Base-by-base conservation (phyloP, 2,113 vertebrate genomes). In the Rhinoderma darwinii region DNA sequence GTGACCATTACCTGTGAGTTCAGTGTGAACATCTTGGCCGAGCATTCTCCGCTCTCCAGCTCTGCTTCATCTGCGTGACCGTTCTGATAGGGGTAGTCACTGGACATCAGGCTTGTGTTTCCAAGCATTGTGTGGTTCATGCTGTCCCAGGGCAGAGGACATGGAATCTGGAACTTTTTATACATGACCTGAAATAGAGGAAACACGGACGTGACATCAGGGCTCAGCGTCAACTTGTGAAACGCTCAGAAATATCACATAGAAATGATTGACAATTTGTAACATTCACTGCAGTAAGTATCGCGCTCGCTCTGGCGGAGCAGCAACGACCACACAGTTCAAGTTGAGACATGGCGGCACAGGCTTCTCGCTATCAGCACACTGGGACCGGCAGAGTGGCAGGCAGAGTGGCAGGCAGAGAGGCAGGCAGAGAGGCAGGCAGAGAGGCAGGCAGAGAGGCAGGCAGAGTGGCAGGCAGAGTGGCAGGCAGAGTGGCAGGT, bases 161-260 rank as follows among this genome's bases (percentile, higher is more conserved):
- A 99, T 3, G 95, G 92, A 80, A 99, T 95, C 86, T 98, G 96
- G 83, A 99, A 99, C 92, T 95, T 99, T 91, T 99, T 99, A 89
- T 96, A 99, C 90, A 96, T 99, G 47, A 99, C 98, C 98, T 99
- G 89, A 25, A 63, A n/a, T 9, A 27, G 80, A 3, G 84, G 30
- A 84, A 75, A 44, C 4, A 50, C 1, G 47, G 35, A 37, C 2
- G 43, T 50, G 1, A 74, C 32, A 37, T 37, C 1, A 32, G 11
- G 14, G 12, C 0, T 74, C 1, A 10, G 56, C 22, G n/a, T 22
- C 50, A 6, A 9, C 4, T n/a, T n/a, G n/a, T n/a, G n/a, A n/a
- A n/a, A n/a, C 59, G 12, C n/a, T 61, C n/a, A 27, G 10, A 0
- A n/a, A n/a, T n/a, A n/a, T n/a, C n/a, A n/a, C n/a, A n/a, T n/a